Conservation (phyloP, 2,888 invertebrate species). For the Arge pagana region DNA sequence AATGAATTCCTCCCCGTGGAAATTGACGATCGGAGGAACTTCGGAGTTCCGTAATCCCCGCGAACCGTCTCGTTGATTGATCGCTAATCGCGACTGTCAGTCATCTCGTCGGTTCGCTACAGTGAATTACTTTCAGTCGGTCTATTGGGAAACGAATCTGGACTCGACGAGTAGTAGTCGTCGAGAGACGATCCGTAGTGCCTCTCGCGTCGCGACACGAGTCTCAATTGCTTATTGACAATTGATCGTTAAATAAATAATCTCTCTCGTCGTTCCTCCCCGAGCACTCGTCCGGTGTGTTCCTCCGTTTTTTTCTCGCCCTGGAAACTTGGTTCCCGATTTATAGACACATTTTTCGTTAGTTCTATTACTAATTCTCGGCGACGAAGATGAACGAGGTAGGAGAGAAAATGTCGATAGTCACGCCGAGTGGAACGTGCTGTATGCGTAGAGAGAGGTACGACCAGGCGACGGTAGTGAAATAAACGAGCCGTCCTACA, state of each 20-base stretch:
- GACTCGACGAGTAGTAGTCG: slow-evolving; percentile 23
- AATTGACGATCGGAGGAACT: slow-evolving; percentile 17
- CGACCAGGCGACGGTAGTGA: not conserved
- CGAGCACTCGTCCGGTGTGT: too few species aligned
- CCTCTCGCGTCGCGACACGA: not conserved
- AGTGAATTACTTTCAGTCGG: slow-evolving; percentile 42
- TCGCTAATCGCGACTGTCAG: slow-evolving; percentile 44
- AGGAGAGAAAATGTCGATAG: too few species aligned
- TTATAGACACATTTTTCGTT: too few species aligned
- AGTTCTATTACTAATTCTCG: too few species aligned
- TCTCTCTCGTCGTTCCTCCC: not conserved
- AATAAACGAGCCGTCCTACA: not conserved
- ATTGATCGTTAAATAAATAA: not conserved
- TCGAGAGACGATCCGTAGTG: slow-evolving; percentile 31
- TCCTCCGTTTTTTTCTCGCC: too few species aligned
- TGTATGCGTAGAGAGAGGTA: not conserved
- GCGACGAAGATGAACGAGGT: too few species aligned
- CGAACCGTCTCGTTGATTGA: slow-evolving; percentile 23
- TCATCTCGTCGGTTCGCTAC: slow-evolving; percentile 42
- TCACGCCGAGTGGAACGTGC: not conserved
- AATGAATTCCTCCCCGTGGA: not conserved
- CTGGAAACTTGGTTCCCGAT: too few species aligned
- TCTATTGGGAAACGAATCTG: slow-evolving; percentile 29
- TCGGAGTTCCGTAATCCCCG: not conserved
- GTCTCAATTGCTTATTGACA: not conserved